Conservation (phyloP, 2,113 vertebrate species). For the Ameiurus melas region DNA sequence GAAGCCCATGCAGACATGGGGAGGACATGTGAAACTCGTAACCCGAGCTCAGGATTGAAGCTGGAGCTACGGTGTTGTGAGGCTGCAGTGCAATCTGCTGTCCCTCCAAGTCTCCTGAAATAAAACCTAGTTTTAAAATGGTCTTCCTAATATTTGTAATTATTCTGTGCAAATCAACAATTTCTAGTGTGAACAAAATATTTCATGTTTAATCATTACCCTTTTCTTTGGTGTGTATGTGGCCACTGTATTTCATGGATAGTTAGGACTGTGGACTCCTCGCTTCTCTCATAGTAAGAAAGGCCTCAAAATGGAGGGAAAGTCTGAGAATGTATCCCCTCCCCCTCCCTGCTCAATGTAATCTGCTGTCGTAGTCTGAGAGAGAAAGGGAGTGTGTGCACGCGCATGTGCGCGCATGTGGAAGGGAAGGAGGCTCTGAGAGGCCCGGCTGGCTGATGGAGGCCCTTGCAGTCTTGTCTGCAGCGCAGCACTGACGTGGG, state of each 20-base stretch:
- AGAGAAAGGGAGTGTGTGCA: constrained; percentile 44
- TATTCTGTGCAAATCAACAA: neutral
- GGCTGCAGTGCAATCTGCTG: neutral
- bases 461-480: constrained; percentile 72
- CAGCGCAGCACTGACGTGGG: constrained; percentile 55
- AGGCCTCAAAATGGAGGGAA: constrained; percentile 71
- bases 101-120: neutral
- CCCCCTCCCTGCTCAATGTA: constrained; percentile 45
- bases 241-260: neutral
- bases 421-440: constrained; percentile 46
- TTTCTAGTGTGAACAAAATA: neutral
- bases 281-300: constrained; percentile 41
- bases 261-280: constrained; percentile 18
- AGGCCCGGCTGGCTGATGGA: constrained; percentile 68
- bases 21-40: neutral
- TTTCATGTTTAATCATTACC: neutral
- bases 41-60: neutral
- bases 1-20: neutral
- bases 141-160: neutral
- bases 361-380: constrained; percentile 71
- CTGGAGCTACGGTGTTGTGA: neutral
- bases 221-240: neutral
- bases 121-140: neutral
- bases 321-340: constrained; percentile 56
- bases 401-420: constrained; percentile 43